Base-by-base conservation (phyloP, 2,888 invertebrate genomes). In the Eupelmus urozonus region DNA sequence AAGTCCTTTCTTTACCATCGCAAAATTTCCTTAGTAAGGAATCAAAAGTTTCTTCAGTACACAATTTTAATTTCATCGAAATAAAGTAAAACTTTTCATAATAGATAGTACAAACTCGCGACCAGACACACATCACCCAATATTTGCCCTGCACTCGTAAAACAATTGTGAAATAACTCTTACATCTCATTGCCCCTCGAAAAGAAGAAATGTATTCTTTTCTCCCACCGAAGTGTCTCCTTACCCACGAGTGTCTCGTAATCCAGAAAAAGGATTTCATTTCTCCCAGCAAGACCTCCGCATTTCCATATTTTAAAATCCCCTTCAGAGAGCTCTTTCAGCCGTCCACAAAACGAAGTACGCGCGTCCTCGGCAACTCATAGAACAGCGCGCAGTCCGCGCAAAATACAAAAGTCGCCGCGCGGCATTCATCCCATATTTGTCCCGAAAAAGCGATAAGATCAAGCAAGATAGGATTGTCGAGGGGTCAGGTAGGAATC, bases 381-480 rank as follows among this genome's bases (percentile, higher is more conserved):
- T n/a, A n/a, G n/a, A n/a, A n/a, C n/a, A n/a, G n/a, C n/a, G n/a
- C n/a, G n/a, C n/a, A n/a, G n/a, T n/a, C n/a, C n/a, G n/a, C n/a
- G n/a, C n/a, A n/a, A n/a, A n/a, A n/a, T n/a, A n/a, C n/a, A 57
- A 57, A 57, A 27, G 34, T 5, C 13, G 45, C n/a, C 59, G n/a
- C 34, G 20, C 40, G 34, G 20, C 1, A 20, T 67, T 60, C 67
- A 60, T 23, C 67, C 29, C 80, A 85, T 87, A 89, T 88, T 88
- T 88, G 86, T 84, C 77, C 76, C 3, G 34, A 34, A n/a, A 9
- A 82, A 80, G 76, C 51, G 88, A 88, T 88, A 87, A 83, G 85
- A 88, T 87, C 86, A 80, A 71, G 74, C 85, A 89, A 89, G 89
- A 89, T 89, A 88, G 83, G 85, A 88, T 89, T 89, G 84, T 85